These are phyloP conservation scores for Loxodonta africana DNA, from an alignment of 2,113 vertebrate species.

Conservation along the genomic window DNA sequence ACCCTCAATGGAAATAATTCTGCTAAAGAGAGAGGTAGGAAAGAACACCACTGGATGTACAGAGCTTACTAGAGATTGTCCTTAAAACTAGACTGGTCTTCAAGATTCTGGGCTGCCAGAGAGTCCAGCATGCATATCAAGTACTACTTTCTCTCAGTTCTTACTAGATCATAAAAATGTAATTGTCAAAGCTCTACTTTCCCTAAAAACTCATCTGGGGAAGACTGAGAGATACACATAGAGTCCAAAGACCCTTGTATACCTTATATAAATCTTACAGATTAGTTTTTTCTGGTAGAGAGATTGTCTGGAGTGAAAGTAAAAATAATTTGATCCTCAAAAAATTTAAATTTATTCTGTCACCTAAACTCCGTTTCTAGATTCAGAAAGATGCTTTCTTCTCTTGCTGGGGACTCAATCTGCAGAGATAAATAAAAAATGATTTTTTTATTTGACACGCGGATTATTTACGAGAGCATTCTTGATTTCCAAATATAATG, in stretches of 20 bases:
- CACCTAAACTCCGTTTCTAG: slow-evolving; percentile 19
- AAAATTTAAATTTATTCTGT: slow-evolving; percentile 58
- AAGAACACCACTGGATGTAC: neutral
- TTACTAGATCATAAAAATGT: slow-evolving; percentile 57
- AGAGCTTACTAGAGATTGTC: neutral
- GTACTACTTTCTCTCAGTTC: neutral
- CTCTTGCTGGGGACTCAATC: slow-evolving; percentile 1
- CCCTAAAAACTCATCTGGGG: slow-evolving; percentile 27
- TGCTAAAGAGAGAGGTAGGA: neutral
- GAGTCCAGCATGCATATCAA: neutral
- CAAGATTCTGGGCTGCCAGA: neutral
- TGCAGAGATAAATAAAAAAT: neutral
- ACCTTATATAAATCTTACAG: slow-evolving; percentile 1
- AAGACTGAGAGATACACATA: neutral
- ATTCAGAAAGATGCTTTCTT: slow-evolving; percentile 36
- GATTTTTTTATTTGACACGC: neutral
- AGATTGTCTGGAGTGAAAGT: slow-evolving; percentile 44
- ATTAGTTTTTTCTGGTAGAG: slow-evolving; percentile 13
- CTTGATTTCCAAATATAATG: neutral
- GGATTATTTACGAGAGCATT: neutral
- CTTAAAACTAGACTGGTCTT: neutral
- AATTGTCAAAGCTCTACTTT: slow-evolving; percentile 37
- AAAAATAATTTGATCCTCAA: slow-evolving; percentile 65
- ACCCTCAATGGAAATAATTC: neutral
- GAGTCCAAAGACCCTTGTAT: slow-evolving; percentile 16